Evolutionary conservation across 2,888 invertebrate genomes (phyloP).

Genomic region (Cheilosia urbana): DNA sequence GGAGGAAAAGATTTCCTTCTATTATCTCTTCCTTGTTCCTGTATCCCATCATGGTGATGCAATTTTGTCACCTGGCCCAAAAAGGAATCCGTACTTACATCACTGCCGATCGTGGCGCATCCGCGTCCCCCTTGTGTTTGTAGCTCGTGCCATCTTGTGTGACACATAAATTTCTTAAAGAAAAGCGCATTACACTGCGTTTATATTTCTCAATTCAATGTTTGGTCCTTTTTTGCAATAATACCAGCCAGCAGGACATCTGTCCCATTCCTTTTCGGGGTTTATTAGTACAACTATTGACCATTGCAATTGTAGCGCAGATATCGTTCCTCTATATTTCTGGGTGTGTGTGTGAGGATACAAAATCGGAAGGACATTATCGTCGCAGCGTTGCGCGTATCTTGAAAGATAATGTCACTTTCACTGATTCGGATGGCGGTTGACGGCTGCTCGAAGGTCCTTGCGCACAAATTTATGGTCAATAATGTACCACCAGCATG

Average conservation of each 20-base stretch:
- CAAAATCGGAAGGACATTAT: conserved; percentile 52
- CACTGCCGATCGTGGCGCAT: conserved; percentile 31
- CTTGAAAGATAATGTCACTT: conserved; percentile 29
- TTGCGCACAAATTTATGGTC: conserved; percentile 51
- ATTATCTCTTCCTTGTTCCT: conserved; percentile 69
- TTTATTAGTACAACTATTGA: conserved; percentile 70
- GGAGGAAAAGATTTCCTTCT: conserved; percentile 39
- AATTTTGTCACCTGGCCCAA: conserved; percentile 70
- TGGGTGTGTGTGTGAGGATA: neutral
- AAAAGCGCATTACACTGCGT: conserved; percentile 60
- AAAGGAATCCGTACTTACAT: conserved; percentile 56
- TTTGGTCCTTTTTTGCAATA: conserved; percentile 55
- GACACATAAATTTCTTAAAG: conserved; percentile 69
- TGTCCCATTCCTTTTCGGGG: conserved; percentile 70
- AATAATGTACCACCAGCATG: conserved; percentile 35
- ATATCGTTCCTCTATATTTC: neutral
- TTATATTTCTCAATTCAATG: conserved; percentile 10
- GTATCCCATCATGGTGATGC: conserved; percentile 53
- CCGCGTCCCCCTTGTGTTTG: conserved; percentile 18
- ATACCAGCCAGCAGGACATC: conserved; percentile 61
- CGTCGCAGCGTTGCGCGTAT: neutral
- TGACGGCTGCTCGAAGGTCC: conserved; percentile 46
- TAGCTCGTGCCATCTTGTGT: conserved; percentile 72
- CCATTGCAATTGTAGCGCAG: conserved; percentile 52
- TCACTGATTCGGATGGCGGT: conserved; percentile 19